Conservation (phyloP, 2,113 vertebrate species). For the Chroicocephalus ridibundus region DNA sequence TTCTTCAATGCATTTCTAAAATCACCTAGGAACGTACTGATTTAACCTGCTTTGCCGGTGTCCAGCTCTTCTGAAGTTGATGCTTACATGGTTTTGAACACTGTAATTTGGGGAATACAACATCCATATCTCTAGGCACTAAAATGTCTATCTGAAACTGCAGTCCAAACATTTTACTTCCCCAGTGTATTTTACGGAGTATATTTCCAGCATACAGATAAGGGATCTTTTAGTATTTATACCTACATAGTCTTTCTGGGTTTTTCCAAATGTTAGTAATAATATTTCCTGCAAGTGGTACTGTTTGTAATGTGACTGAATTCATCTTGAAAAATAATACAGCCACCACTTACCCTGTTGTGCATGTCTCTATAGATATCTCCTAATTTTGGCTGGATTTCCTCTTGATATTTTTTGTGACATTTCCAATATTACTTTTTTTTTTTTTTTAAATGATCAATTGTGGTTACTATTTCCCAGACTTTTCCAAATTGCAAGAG, state of each 20-base stretch:
- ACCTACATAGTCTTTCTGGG: background rate
- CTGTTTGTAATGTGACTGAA: background rate
- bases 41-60: background rate
- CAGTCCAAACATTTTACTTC: background rate
- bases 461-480: background rate
- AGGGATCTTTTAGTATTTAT: background rate
- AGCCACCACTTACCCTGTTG: background rate
- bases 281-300: background rate
- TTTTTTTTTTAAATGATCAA: background rate
- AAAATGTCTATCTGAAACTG: background rate
- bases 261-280: background rate
- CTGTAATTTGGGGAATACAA: background rate
- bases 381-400: background rate
- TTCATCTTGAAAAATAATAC: background rate
- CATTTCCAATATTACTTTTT: background rate
- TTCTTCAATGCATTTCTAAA: background rate
- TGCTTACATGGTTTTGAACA: background rate
- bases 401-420: background rate
- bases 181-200: background rate
- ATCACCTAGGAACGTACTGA: background rate
- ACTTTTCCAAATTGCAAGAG: background rate
- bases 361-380: background rate
- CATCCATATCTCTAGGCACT: background rate
- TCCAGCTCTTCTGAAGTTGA: background rate
- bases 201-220: background rate